Conservation (phyloP, 2,113 vertebrate species). For the Myiozetetes cayanensis region DNA sequence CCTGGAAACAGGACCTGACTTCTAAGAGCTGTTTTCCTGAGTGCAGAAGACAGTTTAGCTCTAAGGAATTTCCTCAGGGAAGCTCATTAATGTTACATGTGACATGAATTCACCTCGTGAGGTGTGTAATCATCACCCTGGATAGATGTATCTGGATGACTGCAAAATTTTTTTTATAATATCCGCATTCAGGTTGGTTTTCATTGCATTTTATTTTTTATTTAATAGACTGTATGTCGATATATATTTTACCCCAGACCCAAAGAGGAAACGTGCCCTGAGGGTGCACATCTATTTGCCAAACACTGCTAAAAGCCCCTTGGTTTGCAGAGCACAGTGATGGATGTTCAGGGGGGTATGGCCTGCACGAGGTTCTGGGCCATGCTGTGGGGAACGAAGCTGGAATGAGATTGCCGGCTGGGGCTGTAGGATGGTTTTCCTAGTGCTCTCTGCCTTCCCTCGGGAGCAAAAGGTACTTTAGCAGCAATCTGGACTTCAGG, state of each 20-base stretch:
- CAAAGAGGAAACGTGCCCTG: background rate
- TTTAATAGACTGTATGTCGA: background rate
- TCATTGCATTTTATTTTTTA: background rate
- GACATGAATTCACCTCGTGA: background rate
- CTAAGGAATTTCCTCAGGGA: background rate
- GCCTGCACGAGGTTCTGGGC: background rate
- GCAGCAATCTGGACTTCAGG: background rate
- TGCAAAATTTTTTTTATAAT: background rate
- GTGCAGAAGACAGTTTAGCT: background rate
- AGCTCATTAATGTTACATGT: background rate
- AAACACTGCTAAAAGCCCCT: background rate
- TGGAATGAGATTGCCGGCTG: background rate
- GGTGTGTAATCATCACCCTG: background rate
- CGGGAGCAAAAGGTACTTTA: background rate
- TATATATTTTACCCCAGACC: background rate
- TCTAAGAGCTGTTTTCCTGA: background rate
- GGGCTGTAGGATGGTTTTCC: background rate
- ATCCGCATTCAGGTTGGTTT: background rate
- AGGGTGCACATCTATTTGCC: background rate
- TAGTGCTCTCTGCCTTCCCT: background rate
- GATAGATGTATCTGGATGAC: background rate
- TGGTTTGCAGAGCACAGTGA: background rate
- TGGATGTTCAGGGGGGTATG: background rate
- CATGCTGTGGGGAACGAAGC: rapidly evolving
- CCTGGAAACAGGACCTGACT: background rate